Percentiles rank a stretch among this genome's conserved stretches.
These are phyloP conservation scores for Ophiothrix spiculata DNA, from an alignment of 35 echinoderm and acorn worm species.

Conservation along the genomic window DNA sequence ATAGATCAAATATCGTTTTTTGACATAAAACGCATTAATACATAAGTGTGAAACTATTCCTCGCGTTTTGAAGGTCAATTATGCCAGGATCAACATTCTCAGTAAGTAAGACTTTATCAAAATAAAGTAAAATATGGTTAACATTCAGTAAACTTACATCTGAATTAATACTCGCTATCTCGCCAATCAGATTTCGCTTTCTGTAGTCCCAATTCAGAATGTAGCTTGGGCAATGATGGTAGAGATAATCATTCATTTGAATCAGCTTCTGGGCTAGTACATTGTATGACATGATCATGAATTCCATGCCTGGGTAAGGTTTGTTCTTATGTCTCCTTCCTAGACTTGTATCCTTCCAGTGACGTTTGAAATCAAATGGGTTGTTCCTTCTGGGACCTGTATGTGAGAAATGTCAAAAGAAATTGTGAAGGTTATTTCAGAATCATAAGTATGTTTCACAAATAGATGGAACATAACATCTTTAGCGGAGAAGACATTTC, in stretches of 20 bases:
- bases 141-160: conserved; percentile 30
- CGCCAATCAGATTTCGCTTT: conserved; percentile 18
- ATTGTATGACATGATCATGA: conserved; percentile 48
- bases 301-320: conserved; percentile 12
- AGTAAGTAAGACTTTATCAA: no score
- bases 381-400: background rate
- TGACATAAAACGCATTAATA: no score
- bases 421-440: background rate
- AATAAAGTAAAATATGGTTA: no score
- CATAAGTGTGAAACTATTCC: no score
- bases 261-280: conserved; percentile 53
- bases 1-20: no score
- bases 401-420: background rate
- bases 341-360: conserved; percentile 6
- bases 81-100: no score
- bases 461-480: no score
- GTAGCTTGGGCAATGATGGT: conserved; percentile 15
- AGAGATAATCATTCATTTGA: conserved; percentile 25
- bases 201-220: conserved; percentile 43
- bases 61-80: no score
- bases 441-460: no score
- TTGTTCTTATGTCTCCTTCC: background rate
- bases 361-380: background rate
- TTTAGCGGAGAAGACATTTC: no score
- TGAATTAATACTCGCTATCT: conserved; percentile 24